These are phyloP conservation scores for Luperina testacea DNA, from an alignment of 2,888 invertebrate species.

Conservation along the genomic window DNA sequence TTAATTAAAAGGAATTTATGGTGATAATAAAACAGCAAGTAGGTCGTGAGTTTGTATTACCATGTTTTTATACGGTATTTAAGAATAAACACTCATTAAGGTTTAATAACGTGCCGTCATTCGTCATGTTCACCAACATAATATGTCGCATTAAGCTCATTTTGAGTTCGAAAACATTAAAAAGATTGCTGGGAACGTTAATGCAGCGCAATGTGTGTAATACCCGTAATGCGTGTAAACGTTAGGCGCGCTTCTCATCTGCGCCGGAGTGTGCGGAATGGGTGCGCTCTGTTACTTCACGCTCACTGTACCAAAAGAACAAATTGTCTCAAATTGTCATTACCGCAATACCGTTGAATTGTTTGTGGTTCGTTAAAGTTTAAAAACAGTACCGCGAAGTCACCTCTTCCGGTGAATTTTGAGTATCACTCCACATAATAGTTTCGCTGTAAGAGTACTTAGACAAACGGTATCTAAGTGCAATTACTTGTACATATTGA, in stretches of 20 bases:
- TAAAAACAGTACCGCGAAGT: slow-evolving; percentile 71
- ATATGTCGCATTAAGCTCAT: slow-evolving; percentile 37
- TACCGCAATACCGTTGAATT: slow-evolving; percentile 74
- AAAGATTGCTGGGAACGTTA: slow-evolving; percentile 55
- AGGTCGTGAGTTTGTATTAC: slow-evolving; percentile 15
- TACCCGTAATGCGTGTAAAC: slow-evolving; percentile 57
- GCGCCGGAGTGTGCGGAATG: slow-evolving; percentile 54
- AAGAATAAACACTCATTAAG: slow-evolving; percentile 10
- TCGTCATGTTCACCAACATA: slow-evolving; percentile 16
- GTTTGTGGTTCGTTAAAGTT: slow-evolving; percentile 78
- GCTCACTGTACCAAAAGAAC: slow-evolving; percentile 53
- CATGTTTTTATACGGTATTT: slow-evolving; percentile 29
- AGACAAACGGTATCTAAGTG: slow-evolving; percentile 71
- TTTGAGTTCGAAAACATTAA: slow-evolving; percentile 37
- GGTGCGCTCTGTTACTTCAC: slow-evolving; percentile 56
- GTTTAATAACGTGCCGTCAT: not conserved
- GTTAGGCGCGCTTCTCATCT: slow-evolving; percentile 31
- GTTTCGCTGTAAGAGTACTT: slow-evolving; percentile 65
- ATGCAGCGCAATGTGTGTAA: slow-evolving; percentile 53
- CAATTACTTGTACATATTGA: slow-evolving; percentile 68
- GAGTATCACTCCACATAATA: slow-evolving; percentile 74
- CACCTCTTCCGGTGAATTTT: slow-evolving; percentile 73
- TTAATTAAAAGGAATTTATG: slow-evolving; percentile 41
- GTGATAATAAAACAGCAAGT: slow-evolving; percentile 26
- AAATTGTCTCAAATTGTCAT: slow-evolving; percentile 72